phyloP scores from a whole-genome alignment of 2,113 vertebrate species.

The Sinocyclocheilus anshuiensis region DNA sequence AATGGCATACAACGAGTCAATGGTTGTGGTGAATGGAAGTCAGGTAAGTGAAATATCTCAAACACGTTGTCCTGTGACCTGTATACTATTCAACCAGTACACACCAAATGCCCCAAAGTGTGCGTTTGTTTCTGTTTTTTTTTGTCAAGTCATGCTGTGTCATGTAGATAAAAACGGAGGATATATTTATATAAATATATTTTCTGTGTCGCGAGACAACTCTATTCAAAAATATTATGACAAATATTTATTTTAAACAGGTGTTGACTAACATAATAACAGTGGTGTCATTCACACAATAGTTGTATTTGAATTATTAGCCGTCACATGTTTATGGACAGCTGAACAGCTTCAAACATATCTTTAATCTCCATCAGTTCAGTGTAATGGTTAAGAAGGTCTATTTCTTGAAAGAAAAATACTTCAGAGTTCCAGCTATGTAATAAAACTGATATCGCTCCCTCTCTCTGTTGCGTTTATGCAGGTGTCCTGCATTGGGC shows the following conservation, averaged over 20 bases:
- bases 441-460: not conserved
- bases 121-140: not conserved
- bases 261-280: not conserved
- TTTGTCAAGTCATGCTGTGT: not conserved
- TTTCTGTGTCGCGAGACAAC: not conserved
- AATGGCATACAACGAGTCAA: constrained; percentile 72
- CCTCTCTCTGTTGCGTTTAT: not conserved
- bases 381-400: too few relatives aligned
- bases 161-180: not conserved
- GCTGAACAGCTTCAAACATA: too few relatives aligned
- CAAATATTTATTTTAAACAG: not conserved
- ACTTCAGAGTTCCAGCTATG: too few relatives aligned
- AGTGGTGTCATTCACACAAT: not conserved
- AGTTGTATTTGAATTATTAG: too few relatives aligned
- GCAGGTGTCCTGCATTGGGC: constrained; percentile 90
- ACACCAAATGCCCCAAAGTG: not conserved
- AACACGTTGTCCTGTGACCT: not conserved
- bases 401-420: too few relatives aligned
- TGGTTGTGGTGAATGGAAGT: constrained; percentile 80
- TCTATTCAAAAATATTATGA: not conserved
- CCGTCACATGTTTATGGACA: too few relatives aligned
- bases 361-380: too few relatives aligned
- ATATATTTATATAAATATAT: not conserved
- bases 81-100: not conserved
- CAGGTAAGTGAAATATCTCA: constrained; percentile 80